Base-by-base conservation (phyloP, 2,888 invertebrate genomes). In the Didymodactylos carnosus region DNA sequence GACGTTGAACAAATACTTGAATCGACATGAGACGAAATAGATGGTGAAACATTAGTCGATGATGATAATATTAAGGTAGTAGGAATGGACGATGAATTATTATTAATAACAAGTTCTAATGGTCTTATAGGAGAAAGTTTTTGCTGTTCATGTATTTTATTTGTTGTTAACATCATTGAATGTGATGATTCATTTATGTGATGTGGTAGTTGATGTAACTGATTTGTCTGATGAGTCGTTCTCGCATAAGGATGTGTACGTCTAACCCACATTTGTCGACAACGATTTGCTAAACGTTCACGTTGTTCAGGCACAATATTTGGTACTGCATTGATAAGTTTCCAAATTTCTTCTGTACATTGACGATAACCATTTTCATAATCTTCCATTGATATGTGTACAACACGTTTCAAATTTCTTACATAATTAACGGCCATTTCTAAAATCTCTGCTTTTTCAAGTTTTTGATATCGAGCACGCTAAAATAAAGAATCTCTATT, bases 341-440 rank as follows among this genome's bases (percentile, higher is more conserved):
- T 62, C 53, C 53, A 62, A 27, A 62, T 62, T 62, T 62, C 53
- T 62, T 62, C 53, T 16, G 53, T 35, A 62, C 53, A 62, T 35
- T 62, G 53, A 35, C 19, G 14, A 35, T 62, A 62, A 19, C 53
- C 53, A 62, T 35, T 62, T 62, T 62, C 53, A 62, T 62, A 62
- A 19, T 62, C 53, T 25, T 62, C 53, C 1, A 29, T 16, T 0
- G 53, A 29, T 35, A 35, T 62, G 11, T 62, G 16, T 35, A 62
- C 35, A 8, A 19, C 19, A 29, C 53, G 53, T 62, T 62, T 74
- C 25, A 41, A 19, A 43, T 71, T 74, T 51, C 71, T 51, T 41
- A 74, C 71, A 40, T 74, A 74, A n/a, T 35, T 41, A 6, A 74
- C 74, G 43, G 74, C 71, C 74, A 74, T 74, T 46, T 74, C 74